These are phyloP conservation scores for Maniola jurtina DNA, from an alignment of 1,140 invertebrate species.

Conservation along the genomic window DNA sequence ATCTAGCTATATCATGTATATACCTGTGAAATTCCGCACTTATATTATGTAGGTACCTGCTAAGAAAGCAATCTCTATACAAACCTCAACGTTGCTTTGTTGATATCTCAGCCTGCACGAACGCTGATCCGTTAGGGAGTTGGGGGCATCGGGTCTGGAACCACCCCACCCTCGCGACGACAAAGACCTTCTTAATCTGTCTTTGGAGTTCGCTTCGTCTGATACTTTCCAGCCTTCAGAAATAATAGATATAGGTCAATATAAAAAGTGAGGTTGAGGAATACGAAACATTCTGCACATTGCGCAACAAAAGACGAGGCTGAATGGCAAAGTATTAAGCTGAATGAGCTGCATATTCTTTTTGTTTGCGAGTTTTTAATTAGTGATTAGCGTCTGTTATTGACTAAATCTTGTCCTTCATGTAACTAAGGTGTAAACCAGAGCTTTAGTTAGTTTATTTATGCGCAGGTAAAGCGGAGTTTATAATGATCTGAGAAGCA, in stretches of 20 bases:
- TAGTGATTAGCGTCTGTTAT: not conserved
- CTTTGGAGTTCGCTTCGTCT: slow-evolving; percentile 81
- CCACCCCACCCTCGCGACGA: slow-evolving; percentile 77
- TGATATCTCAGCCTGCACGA: slow-evolving; percentile 92
- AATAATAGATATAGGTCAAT: slow-evolving; percentile 36
- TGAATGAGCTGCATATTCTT: not conserved
- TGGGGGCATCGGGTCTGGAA: slow-evolving; percentile 76
- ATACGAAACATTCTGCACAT: not conserved
- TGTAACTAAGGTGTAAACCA: not conserved
- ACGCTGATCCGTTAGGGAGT: slow-evolving; percentile 81
- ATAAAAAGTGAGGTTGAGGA: slow-evolving; percentile 6
- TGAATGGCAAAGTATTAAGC: not conserved
- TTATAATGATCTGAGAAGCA: no score
- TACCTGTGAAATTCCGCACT: no score
- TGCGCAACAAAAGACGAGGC: not conserved
- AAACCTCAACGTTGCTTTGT: slow-evolving; percentile 91
- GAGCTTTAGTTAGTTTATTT: no score
- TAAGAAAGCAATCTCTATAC: slow-evolving; percentile 33
- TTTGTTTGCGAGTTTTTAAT: not conserved
- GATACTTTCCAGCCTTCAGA: slow-evolving; percentile 87
- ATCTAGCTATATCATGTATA: no score
- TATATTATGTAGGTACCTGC: not conserved
- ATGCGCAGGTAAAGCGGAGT: no score
- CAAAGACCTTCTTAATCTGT: slow-evolving; percentile 80
- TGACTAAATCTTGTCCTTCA: no score